phyloP scores from a whole-genome alignment of 1,140 invertebrate genomes.

The Homalodisca vitripennis region DNA sequence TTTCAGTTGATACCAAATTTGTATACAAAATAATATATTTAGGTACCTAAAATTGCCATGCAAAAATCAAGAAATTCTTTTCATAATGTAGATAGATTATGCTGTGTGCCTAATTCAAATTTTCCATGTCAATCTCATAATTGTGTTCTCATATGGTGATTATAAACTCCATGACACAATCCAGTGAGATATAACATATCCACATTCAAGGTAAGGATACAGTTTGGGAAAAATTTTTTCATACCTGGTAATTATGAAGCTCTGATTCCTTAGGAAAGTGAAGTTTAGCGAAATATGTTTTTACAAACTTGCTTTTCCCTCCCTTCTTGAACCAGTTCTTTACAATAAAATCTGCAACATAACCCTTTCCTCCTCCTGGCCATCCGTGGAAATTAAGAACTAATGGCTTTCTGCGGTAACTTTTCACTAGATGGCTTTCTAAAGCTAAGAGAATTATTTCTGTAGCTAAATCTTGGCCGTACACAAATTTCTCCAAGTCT shows the following conservation, averaged over 20 bases:
- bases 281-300: conserved; percentile 74
- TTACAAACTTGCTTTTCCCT: conserved; percentile 73
- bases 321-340: conserved; percentile 72
- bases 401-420: conserved; percentile 58
- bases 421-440: conserved; percentile 53
- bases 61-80: background rate
- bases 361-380: conserved; percentile 86
- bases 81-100: background rate
- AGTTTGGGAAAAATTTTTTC: background rate
- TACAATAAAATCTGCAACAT: conserved; percentile 75
- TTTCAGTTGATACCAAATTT: too few relatives aligned
- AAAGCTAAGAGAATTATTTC: conserved; percentile 57
- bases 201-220: background rate
- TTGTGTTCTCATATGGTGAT: background rate
- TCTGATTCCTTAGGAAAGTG: conserved; percentile 63
- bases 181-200: background rate
- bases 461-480: conserved; percentile 65
- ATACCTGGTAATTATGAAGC: background rate
- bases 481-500: conserved; percentile 49
- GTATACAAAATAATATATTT: too few relatives aligned
- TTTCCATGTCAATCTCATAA: background rate
- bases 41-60: too few relatives aligned
- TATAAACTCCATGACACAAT: background rate
- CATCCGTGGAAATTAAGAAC: conserved; percentile 76
- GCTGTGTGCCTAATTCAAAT: background rate